Evolutionary conservation across 2,113 vertebrate genomes (phyloP).

Genomic region (Gymnobelideus leadbeateri): DNA sequence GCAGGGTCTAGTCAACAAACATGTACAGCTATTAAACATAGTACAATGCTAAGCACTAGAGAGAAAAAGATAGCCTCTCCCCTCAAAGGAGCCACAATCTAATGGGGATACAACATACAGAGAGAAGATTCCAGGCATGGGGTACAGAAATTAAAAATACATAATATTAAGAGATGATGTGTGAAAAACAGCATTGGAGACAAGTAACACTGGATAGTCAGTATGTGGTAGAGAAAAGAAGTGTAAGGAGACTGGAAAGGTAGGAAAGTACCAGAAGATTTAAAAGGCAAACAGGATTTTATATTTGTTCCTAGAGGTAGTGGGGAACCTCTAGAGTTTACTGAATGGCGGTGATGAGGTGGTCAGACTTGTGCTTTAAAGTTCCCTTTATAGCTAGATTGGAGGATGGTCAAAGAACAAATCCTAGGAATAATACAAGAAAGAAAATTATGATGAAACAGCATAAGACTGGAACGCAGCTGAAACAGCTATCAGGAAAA

Average conservation of each 20-base stretch:
- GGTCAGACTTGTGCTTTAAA: neutral
- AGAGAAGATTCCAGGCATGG: neutral
- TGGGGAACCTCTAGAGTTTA: neutral
- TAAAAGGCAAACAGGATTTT: neutral
- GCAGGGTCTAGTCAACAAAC: neutral
- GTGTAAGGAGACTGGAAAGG: neutral
- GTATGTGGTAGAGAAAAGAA: neutral
- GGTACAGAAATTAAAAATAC: neutral
- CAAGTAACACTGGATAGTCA: neutral
- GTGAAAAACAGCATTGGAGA: neutral
- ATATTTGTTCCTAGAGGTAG: neutral
- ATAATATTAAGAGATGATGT: neutral
- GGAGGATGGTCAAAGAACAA: neutral
- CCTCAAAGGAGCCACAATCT: neutral
- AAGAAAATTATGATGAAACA: neutral
- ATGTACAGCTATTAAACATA: neutral
- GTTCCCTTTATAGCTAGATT: neutral
- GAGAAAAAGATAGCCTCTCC: neutral
- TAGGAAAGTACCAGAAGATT: neutral
- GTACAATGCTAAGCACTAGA: neutral
- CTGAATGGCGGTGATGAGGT: neutral
- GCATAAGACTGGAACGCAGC: neutral
- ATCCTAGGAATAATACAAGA: neutral
- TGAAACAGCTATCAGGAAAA: neutral
- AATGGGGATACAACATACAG: neutral